phyloP scores from a whole-genome alignment of 2,113 vertebrate species.

The Semicossyphus pulcher region DNA sequence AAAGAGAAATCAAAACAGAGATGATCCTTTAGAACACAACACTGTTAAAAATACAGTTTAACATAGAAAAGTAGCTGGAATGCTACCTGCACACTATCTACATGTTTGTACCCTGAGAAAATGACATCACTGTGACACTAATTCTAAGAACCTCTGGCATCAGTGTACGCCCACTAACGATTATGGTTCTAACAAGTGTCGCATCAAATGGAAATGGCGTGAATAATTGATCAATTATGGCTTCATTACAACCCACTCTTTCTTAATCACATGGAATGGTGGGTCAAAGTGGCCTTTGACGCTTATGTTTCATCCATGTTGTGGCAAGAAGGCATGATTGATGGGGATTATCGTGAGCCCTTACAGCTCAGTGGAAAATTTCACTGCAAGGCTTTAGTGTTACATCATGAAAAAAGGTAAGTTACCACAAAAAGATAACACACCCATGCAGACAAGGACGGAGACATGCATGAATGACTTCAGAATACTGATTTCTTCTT shows the following conservation, averaged over 20 bases:
- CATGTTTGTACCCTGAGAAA: too few relatives aligned
- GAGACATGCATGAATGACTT: neutral
- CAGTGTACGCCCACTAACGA: neutral
- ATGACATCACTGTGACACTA: neutral
- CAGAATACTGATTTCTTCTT: neutral
- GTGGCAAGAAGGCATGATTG: conserved; percentile 13
- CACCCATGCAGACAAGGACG: neutral
- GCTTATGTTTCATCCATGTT: conserved; percentile 20
- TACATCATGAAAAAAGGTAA: neutral
- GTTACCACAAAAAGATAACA: neutral
- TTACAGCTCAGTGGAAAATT: neutral
- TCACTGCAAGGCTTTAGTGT: neutral
- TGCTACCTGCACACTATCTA: too few relatives aligned
- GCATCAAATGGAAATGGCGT: conserved; percentile 26
- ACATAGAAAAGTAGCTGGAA: neutral
- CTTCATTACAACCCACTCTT: conserved; percentile 21
- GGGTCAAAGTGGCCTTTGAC: conserved; percentile 23
- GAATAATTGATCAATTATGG: conserved; percentile 58
- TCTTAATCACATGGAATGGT: conserved; percentile 21
- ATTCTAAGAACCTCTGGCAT: conserved; percentile 35
- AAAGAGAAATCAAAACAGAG: conserved; percentile 14
- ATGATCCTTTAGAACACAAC: neutral
- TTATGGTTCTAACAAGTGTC: conserved; percentile 16
- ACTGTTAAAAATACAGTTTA: neutral
- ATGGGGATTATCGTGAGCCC: neutral